These are phyloP conservation scores for Philereme transversata DNA, from an alignment of 2,888 invertebrate species.

Conservation along the genomic window DNA sequence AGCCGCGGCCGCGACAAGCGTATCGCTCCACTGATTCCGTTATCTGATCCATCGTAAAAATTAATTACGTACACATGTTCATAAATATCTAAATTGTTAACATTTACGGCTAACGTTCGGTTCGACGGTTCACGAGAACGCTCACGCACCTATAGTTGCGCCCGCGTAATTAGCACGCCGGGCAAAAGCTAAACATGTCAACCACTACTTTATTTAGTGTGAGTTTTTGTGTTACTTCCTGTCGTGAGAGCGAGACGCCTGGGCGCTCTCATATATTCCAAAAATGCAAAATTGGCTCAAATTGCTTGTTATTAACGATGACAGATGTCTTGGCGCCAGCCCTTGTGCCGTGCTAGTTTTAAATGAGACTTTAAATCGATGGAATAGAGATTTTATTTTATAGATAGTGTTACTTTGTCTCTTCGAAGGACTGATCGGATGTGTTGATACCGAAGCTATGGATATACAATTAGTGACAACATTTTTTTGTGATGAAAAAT, in stretches of 20 bases:
- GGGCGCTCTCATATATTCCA: conserved; percentile 73
- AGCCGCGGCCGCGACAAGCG: conserved; percentile 67
- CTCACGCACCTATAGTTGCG: conserved; percentile 62
- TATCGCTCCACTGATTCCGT: conserved; percentile 73
- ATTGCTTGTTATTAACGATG: conserved; percentile 83
- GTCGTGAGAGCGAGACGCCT: conserved; percentile 73
- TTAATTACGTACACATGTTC: conserved; percentile 83
- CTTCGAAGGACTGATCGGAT: conserved; percentile 67
- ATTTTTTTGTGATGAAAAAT: conserved; percentile 52
- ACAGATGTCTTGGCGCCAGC: conserved; percentile 82
- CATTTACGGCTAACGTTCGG: conserved; percentile 73
- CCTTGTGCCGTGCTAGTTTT: conserved; percentile 34
- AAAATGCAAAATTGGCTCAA: conserved; percentile 82
- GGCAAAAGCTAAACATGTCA: conserved; percentile 76
- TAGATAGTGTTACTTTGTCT: conserved; percentile 42
- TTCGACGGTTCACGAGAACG: conserved; percentile 64
- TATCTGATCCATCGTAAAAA: conserved; percentile 82
- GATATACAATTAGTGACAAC: conserved; percentile 78
- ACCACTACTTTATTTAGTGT: conserved; percentile 77
- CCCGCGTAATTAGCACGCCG: conserved; percentile 66
- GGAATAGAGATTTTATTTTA: conserved; percentile 42
- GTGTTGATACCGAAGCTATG: conserved; percentile 77
- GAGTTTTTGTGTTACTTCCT: conserved; percentile 79
- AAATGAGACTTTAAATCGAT: conserved; percentile 44
- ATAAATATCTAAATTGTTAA: conserved; percentile 80